Evolutionary conservation across 2,113 vertebrate genomes (phyloP), one percentile per base, ranked within the genome.

Genomic region (Microcebus murinus): DNA sequence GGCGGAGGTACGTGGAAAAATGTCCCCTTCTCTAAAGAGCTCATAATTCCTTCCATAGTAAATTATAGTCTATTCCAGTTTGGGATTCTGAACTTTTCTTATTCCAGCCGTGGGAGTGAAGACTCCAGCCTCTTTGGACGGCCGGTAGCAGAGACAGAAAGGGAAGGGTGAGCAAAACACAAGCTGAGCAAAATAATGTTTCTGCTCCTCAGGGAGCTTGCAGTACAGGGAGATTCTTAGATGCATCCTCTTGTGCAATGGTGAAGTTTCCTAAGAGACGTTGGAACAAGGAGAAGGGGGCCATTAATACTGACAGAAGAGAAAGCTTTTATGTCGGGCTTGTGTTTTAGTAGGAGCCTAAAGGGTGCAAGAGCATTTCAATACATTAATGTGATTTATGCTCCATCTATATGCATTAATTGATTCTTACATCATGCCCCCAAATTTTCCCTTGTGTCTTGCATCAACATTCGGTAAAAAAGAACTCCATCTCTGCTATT

Each of bases 351-450:
- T 42, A 83, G 34, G 36, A 55, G 1, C 31, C 20, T 65, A 29
- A 52, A 65, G 27, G 3, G 42, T 8, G 3, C 29, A 68, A 23
- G 77, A 39, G 39, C 77, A 48, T 87, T 87, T 84, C 50, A 57
- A 0, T 57, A 77, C 92, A 55, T 87, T 71, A 59, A 42, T 90
- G 57, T 90, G 94, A 94, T 95, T 96, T 95, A 84, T 96, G 74
- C 14, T 74, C 20, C 36, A 8, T 93, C 34, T 76, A 5, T 25
- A 57, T 80, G 73, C 83, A 91, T 92, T 92, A 96, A 81, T 83
- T 85, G 92, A 96, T 94, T 96, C 90, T 97, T 96, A 92, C 80
- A 77, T 95, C 92, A 77, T 90, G 76, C 74, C 15, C 39, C 15
- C 2, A 45, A 82, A 39, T 89, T 95, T 93, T 65, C 90, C 67